phyloP scores from a whole-genome alignment of 1,140 invertebrate genomes.

The Drosophila auraria region DNA sequence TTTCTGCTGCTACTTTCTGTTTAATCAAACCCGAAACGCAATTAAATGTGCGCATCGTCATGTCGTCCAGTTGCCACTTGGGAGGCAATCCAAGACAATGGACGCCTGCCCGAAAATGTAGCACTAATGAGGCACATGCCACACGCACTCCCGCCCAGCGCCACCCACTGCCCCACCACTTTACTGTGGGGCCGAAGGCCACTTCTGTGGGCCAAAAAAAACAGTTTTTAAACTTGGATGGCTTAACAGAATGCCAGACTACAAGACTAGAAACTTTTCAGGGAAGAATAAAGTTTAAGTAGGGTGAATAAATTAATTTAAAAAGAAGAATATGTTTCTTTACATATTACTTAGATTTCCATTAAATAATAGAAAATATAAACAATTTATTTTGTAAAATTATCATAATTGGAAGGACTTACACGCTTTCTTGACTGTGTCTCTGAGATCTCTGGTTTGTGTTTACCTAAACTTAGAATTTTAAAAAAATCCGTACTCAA shows the following conservation, averaged over 20 bases:
- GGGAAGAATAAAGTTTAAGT: background rate
- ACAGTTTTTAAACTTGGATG: background rate
- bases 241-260: background rate
- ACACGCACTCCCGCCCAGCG: slow-evolving; percentile 21
- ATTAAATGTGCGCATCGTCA: slow-evolving; percentile 60
- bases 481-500: no score
- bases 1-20: slow-evolving; percentile 36
- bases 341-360: no score
- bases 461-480: no score
- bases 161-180: background rate
- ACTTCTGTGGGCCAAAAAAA: background rate
- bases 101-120: slow-evolving; percentile 43
- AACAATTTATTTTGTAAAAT: no score
- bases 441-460: background rate
- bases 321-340: no score
- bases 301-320: no score
- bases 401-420: no score
- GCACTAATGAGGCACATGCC: slow-evolving; percentile 64
- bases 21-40: slow-evolving; percentile 63
- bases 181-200: background rate
- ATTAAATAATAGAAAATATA: no score
- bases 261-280: background rate
- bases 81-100: slow-evolving; percentile 50
- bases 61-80: slow-evolving; percentile 55
- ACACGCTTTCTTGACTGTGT: background rate